Evolutionary conservation across 1,140 invertebrate species (phyloP).

Genomic region (Leptinotarsa lineolata): DNA sequence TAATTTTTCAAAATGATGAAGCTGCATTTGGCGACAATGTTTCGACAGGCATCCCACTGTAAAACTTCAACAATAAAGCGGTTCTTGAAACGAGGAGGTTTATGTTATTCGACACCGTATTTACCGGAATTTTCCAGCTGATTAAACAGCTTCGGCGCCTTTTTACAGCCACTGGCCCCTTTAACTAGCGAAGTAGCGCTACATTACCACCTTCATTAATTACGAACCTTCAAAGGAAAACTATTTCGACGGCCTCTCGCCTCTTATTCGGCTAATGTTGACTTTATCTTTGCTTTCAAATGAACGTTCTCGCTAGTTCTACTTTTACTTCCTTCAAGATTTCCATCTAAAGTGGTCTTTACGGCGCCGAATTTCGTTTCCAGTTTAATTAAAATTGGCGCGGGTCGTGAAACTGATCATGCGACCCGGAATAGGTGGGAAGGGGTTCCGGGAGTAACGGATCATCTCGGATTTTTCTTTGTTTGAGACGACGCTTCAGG

Average conservation of each 20-base stretch:
- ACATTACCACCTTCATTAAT: conserved; percentile 28
- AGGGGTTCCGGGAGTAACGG: neutral
- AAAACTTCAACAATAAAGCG: conserved; percentile 1
- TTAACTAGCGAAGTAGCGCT: conserved; percentile 23
- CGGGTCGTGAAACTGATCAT: conserved; percentile 1
- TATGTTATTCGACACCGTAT: conserved; percentile 10
- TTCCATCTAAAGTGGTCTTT: conserved; percentile 18
- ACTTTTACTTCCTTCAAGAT: conserved; percentile 18
- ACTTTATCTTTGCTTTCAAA: conserved; percentile 22
- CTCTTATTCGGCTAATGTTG: conserved; percentile 19
- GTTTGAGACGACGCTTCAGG: neutral
- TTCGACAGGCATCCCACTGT: too few species aligned
- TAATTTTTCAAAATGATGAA: too few species aligned
- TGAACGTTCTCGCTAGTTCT: conserved; percentile 18
- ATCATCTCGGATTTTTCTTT: conserved; percentile 10
- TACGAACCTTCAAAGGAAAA: conserved; percentile 27
- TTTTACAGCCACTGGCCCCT: conserved; percentile 16
- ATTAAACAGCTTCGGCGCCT: conserved; percentile 22
- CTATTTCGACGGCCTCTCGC: conserved; percentile 16
- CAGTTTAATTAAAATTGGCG: conserved; percentile 16
- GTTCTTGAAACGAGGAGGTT: neutral
- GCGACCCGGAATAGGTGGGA: neutral
- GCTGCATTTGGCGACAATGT: too few species aligned
- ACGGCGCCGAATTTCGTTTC: conserved; percentile 14
- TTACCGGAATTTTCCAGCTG: conserved; percentile 29